phyloP scores from a whole-genome alignment of 2,888 invertebrate species.

The Melanotus villosus region DNA sequence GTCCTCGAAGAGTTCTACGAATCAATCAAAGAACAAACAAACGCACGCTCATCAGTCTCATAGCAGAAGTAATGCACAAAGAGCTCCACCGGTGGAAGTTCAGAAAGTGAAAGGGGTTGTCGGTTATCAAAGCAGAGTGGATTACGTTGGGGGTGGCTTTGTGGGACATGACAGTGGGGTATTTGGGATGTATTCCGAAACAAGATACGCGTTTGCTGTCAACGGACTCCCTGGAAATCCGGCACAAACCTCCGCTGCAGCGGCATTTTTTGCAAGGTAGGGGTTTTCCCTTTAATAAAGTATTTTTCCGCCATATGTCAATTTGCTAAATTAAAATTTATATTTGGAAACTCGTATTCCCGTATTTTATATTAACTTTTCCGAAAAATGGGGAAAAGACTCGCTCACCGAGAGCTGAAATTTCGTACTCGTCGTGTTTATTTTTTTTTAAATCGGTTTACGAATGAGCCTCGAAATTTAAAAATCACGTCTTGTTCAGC shows the following conservation, averaged over 20 bases:
- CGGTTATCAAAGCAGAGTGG: constrained; percentile 54
- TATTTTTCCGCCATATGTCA: not conserved
- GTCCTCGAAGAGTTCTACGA: constrained; percentile 38
- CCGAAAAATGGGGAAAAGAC: no score
- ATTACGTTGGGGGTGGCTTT: constrained; percentile 52
- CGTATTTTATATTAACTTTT: not conserved
- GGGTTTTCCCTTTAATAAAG: constrained; percentile 44
- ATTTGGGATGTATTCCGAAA: constrained; percentile 68
- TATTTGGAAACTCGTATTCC: no score
- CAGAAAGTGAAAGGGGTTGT: constrained; percentile 50
- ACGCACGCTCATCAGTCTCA: constrained; percentile 47
- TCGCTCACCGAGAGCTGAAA: no score
- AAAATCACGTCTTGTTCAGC: not conserved
- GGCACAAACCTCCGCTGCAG: constrained; percentile 73
- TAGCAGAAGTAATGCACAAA: constrained; percentile 45
- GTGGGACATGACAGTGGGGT: constrained; percentile 58
- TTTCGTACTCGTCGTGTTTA: no score
- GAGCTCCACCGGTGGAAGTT: constrained; percentile 42
- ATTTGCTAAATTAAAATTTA: not conserved
- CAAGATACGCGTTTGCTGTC: constrained; percentile 72
- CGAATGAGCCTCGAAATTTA: no score
- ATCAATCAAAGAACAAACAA: constrained; percentile 48
- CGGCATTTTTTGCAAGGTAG: constrained; percentile 75
- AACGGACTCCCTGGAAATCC: constrained; percentile 70
- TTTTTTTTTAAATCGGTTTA: no score